Conservation (phyloP, 2,888 invertebrate genomes). For the Andrena praecox region DNA sequence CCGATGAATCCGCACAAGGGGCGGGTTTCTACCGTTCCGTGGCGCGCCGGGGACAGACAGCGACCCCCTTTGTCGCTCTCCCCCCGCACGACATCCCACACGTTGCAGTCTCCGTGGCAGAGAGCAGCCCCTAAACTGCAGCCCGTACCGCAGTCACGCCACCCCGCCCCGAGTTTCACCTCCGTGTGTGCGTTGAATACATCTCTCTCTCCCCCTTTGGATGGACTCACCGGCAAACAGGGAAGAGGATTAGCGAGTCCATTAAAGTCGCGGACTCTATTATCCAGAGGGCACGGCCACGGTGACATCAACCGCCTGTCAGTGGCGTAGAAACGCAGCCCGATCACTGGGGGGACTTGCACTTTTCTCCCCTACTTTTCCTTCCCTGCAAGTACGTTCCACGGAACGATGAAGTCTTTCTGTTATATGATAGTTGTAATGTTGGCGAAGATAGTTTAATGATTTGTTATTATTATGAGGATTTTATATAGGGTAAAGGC, state of each 20-base stretch:
- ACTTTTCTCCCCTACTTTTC: not conserved
- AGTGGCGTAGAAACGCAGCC: slow-evolving; percentile 76
- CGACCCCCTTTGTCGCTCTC: slow-evolving; percentile 34
- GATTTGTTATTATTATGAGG: no score
- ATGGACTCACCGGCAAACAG: slow-evolving; percentile 82
- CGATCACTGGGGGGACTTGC: not conserved
- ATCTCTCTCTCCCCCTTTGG: slow-evolving; percentile 32
- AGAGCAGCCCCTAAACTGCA: slow-evolving; percentile 56
- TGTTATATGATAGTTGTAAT: no score
- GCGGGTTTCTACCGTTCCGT: slow-evolving; percentile 76
- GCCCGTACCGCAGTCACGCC: slow-evolving; percentile 77
- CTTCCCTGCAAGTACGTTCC: not conserved
- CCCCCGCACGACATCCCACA: slow-evolving; percentile 56
- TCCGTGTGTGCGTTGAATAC: slow-evolving; percentile 62
- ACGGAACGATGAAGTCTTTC: no score
- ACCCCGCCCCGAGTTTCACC: slow-evolving; percentile 69
- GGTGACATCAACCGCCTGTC: slow-evolving; percentile 84
- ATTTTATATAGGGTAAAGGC: no score
- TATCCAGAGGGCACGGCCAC: slow-evolving; percentile 82
- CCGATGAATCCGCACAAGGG: slow-evolving; percentile 83
- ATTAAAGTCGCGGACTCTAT: slow-evolving; percentile 85
- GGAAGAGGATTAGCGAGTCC: slow-evolving; percentile 85
- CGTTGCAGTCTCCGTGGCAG: slow-evolving; percentile 39
- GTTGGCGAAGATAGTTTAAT: no score
- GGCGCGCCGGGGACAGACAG: slow-evolving; percentile 42